Evolutionary conservation across 2,113 vertebrate genomes (phyloP), one percentile per base, ranked within the genome.

Genomic region (Menura novaehollandiae): DNA sequence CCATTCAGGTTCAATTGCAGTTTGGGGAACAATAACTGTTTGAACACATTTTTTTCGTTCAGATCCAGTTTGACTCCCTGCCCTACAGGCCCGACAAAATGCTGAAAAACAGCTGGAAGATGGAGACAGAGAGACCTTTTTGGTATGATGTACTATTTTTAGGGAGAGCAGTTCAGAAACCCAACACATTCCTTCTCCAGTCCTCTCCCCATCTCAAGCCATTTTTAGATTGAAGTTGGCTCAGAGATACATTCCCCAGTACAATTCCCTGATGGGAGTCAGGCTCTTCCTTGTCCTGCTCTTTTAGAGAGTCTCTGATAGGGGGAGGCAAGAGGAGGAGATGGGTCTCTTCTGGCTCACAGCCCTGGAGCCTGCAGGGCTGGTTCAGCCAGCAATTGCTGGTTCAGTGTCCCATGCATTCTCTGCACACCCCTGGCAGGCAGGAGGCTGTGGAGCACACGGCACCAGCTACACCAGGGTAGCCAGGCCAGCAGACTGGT

Each of bases 161-260:
- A 94, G 83, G 60, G 26, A 93, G 27, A 89, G 27, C 53, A 53
- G 69, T 37, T 92, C 74, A 89, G 86, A 92, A 94, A 93, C n/a
- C 16, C 10, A 87, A 39, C 0, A 13, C 86, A 76, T 96, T 95
- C 93, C 68, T 89, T 87, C 44, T 79, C 81, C 21, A 41, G 86
- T 78, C 53, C 86, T 95, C 77, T 95, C 62, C 66, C 27, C 83
- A 74, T 73, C 85, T 84, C 85, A 71, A 91, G 53, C 95, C 92
- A 94, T 94, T 96, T 97, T 93, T 95, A 94, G 92, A 52, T 63
- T 86, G 85, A 93, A 93, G 49, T 52, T 90, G 92, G 93, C 92
- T 95, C 85, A 75, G 82, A 87, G 71, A 81, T 46, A 58, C 81
- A 95, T 85, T 93, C 51, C 60, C 85, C 55, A 63, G 2, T 5